Conservation (phyloP, 2,113 vertebrate genomes). For the Delphinus delphis region DNA sequence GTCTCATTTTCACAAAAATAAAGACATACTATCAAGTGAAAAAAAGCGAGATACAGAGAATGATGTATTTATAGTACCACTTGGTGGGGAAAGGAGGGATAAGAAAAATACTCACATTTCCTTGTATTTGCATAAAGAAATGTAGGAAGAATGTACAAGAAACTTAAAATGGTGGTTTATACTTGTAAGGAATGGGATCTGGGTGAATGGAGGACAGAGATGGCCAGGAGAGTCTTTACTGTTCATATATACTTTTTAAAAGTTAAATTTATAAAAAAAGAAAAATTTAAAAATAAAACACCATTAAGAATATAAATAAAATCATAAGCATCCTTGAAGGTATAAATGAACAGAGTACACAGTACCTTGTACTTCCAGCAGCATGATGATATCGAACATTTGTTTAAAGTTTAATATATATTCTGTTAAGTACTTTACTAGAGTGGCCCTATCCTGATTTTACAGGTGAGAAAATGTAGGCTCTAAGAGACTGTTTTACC, state of each 20-base stretch:
- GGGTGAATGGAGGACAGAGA: neutral
- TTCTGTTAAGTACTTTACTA: neutral
- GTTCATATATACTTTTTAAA: neutral
- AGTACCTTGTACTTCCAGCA: neutral
- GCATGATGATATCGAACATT: neutral
- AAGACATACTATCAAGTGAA: neutral
- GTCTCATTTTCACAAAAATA: neutral
- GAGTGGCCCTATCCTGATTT: neutral
- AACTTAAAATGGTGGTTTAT: neutral
- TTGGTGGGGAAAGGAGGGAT: neutral
- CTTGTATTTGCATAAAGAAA: constrained; percentile 24
- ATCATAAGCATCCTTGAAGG: neutral
- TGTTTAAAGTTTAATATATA: neutral
- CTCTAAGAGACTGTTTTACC: neutral
- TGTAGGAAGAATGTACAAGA: neutral
- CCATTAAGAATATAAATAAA: neutral
- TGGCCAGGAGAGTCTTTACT: neutral
- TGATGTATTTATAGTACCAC: neutral
- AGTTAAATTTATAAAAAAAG: neutral
- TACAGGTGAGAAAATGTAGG: neutral
- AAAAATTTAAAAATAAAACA: neutral
- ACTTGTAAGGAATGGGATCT: neutral
- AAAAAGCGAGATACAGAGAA: neutral
- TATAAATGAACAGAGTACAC: neutral
- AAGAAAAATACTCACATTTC: neutral